A percentile compares a stretch with the other conserved stretches of the same genome.
Conservation (phyloP, 2,888 invertebrate species). For the Cylloceria caligata region DNA sequence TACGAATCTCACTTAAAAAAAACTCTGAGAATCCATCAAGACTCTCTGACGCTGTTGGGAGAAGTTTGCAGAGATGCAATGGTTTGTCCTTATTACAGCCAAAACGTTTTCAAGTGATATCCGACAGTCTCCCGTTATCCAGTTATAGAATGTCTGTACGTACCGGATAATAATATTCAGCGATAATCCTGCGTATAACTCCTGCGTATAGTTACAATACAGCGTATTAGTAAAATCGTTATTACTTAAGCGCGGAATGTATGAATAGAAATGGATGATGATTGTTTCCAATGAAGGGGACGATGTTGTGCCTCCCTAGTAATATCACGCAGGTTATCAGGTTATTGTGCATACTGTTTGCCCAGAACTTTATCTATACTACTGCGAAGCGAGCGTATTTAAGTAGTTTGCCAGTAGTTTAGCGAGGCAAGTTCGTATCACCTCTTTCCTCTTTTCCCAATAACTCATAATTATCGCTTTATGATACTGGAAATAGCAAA, state of each 20-base stretch:
- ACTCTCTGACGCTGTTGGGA: no score
- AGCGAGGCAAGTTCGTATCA: not conserved
- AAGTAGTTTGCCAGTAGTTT: constrained; percentile 18
- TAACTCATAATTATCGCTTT: constrained; percentile 11
- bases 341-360: not conserved
- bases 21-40: no score
- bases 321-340: not conserved
- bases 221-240: constrained; percentile 10
- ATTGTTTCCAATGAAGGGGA: constrained; percentile 21
- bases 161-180: not conserved
- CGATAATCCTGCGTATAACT: not conserved
- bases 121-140: not conserved
- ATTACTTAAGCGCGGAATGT: not conserved
- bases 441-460: not conserved
- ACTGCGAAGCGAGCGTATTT: not conserved
- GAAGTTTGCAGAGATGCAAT: not conserved
- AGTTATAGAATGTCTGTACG: not conserved
- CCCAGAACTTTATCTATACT: constrained; percentile 7
- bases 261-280: not conserved
- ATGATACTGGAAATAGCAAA: constrained; percentile 20
- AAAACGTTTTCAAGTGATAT: not conserved
- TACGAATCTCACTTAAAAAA: no score
- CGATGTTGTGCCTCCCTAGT: not conserved
- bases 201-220: not conserved
- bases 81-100: not conserved